Conservation (phyloP, 2,888 invertebrate genomes). For the Platerodrilus igneus region DNA sequence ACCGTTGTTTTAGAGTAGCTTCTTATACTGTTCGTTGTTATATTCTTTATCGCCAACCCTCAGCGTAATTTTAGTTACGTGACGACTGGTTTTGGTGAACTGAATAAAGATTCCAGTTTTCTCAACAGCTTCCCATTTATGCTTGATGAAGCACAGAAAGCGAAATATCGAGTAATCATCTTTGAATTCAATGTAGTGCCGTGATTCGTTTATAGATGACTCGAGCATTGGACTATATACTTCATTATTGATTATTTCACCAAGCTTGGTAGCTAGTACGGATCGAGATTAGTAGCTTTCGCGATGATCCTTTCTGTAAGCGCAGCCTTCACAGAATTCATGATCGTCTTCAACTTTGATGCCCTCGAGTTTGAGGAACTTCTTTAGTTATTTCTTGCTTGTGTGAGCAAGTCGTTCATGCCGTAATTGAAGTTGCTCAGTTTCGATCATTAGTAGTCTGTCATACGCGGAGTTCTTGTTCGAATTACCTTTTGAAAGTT, state of each 20-base stretch:
- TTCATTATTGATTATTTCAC: conserved; percentile 27
- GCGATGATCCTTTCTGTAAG: conserved; percentile 24
- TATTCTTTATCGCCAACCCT: no score
- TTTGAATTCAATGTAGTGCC: conserved; percentile 31
- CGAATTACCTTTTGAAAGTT: not conserved
- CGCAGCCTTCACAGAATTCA: conserved; percentile 21
- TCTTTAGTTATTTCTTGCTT: not conserved
- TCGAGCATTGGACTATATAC: conserved; percentile 23
- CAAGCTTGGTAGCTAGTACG: conserved; percentile 21
- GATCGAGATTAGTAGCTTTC: conserved; percentile 16
- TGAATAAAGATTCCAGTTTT: no score
- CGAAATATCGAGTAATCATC: conserved; percentile 32
- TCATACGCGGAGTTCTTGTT: no score
- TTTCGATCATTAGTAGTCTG: no score
- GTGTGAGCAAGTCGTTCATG: no score
- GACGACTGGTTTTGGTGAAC: no score
- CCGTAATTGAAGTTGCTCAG: not conserved
- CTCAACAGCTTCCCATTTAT: not conserved
- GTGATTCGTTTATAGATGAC: conserved; percentile 29
- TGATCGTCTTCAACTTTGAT: conserved; percentile 1
- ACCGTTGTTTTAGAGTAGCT: conserved; percentile 4
- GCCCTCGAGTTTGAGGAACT: not conserved
- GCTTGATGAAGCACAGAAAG: conserved; percentile 31
- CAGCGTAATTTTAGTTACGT: no score
- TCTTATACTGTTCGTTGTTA: no score